These are phyloP conservation scores for Pseudorasbora parva DNA, from an alignment of 2,113 vertebrate species.

Conservation along the genomic window DNA sequence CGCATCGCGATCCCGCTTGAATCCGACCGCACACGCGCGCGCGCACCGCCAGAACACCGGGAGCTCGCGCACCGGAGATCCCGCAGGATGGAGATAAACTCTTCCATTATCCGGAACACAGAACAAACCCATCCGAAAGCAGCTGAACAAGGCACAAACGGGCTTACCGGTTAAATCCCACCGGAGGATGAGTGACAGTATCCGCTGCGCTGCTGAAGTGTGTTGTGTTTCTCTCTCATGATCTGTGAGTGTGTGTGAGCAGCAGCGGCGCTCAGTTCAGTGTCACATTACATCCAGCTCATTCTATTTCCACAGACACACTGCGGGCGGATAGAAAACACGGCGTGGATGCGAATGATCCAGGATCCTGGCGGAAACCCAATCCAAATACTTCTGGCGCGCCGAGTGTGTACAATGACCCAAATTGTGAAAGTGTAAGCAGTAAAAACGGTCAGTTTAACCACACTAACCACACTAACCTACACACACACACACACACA, in stretches of 20 bases:
- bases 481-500: background rate
- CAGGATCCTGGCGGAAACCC: background rate
- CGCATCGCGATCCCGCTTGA: background rate
- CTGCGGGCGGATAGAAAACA: conserved; percentile 70
- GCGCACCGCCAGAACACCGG: background rate
- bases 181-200: background rate
- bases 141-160: background rate
- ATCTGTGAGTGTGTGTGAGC: background rate
- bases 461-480: background rate
- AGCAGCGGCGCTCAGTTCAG: background rate
- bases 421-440: background rate
- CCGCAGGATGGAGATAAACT: conserved; percentile 14
- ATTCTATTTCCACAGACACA: conserved; percentile 35
- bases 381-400: background rate
- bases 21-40: background rate
- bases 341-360: background rate
- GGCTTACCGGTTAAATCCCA: conserved; percentile 22
- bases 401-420: background rate
- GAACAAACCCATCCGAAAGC: background rate
- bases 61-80: background rate
- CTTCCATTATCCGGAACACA: background rate
- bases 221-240: background rate
- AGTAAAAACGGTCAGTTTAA: background rate
- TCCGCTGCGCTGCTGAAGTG: background rate
- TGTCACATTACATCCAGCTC: conserved; percentile 38